A percentile compares a stretch with the other conserved stretches of the same genome.
These are phyloP conservation scores for Procavia capensis DNA, from an alignment of 2,113 vertebrate genomes.

Conservation along the genomic window DNA sequence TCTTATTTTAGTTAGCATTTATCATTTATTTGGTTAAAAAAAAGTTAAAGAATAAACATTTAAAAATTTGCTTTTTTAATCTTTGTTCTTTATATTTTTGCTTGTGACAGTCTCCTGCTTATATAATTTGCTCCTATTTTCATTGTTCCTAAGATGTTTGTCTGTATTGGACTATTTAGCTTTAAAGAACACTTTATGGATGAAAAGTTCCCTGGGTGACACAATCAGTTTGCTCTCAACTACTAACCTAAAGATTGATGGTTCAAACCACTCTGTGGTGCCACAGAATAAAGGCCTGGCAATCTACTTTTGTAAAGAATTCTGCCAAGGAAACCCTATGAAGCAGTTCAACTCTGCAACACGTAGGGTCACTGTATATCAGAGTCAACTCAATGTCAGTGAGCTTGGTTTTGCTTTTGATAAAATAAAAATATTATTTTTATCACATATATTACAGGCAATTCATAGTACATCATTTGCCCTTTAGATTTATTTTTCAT, in stretches of 20 bases:
- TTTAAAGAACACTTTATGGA: not conserved
- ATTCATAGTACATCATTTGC: not conserved
- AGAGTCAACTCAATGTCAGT: too few species aligned
- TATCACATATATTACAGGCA: not conserved
- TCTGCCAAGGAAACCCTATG: not conserved
- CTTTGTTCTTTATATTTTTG: not conserved
- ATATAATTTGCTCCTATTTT: not conserved
- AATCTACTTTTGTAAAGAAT: not conserved
- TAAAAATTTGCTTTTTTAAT: not conserved
- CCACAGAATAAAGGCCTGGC: not conserved
- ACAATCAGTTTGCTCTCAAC: not conserved
- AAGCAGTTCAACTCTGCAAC: not conserved
- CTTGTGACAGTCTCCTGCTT: not conserved
- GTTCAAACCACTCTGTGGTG: not conserved
- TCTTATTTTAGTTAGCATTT: not conserved
- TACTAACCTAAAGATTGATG: not conserved
- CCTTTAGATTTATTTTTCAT: not conserved
- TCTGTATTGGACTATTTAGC: not conserved
- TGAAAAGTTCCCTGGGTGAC: not conserved
- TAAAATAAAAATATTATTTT: not conserved
- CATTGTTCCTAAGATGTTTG: not conserved
- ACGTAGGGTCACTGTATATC: too few species aligned
- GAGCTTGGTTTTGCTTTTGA: too few species aligned
- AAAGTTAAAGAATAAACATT: too few species aligned
- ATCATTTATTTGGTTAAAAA: not conserved